These are phyloP conservation scores for Corticium candelabrum DNA, from an alignment of 37 sponge, comb jelly and placozoan species.

Conservation along the genomic window DNA sequence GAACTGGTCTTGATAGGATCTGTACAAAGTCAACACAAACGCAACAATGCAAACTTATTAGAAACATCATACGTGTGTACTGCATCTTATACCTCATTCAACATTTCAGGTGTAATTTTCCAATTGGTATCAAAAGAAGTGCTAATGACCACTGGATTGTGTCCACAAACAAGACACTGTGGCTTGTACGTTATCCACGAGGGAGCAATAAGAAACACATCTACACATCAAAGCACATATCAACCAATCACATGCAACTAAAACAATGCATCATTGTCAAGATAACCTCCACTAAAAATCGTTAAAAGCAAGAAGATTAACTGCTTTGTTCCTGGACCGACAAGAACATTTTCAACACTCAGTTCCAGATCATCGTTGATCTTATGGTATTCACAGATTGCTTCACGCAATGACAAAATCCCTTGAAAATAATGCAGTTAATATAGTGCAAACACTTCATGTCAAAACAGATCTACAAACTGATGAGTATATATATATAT, in stretches of 20 bases:
- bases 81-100: neutral
- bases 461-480: neutral
- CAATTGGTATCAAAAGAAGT: neutral
- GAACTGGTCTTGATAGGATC: no score
- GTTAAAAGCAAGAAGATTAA: neutral
- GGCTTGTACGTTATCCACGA: constrained; percentile 12
- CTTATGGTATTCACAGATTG: neutral
- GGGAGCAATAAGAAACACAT: constrained; percentile 5
- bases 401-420: neutral
- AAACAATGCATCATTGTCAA: neutral
- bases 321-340: constrained; percentile 1
- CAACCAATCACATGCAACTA: no score
- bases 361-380: neutral
- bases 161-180: constrained; percentile 9
- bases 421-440: neutral
- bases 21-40: no score
- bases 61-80: no score
- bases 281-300: neutral
- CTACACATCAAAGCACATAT: no score
- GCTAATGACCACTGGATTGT: neutral
- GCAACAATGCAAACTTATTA: neutral
- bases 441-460: neutral
- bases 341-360: neutral
- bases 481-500: no score
- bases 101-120: neutral